Percentiles rank a stretch among this genome's conserved stretches.
These are phyloP conservation scores for Homarus americanus DNA, from an alignment of 1,140 invertebrate genomes.

Conservation along the genomic window DNA sequence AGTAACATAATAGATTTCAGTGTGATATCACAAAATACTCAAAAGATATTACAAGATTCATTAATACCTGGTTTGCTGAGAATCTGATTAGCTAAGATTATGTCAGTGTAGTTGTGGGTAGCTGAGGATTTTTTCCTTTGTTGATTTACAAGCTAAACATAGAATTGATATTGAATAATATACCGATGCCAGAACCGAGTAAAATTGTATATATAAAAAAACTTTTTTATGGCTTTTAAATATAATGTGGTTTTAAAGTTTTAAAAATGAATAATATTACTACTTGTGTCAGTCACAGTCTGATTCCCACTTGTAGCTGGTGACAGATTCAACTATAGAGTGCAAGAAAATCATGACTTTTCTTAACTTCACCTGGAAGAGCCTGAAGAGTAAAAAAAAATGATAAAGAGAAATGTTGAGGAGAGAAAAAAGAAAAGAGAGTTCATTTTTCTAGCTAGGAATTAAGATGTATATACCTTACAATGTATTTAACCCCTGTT, in stretches of 20 bases:
- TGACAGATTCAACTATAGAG: background rate
- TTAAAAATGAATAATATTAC: background rate
- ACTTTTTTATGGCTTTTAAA: too few relatives aligned
- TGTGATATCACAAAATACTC: background rate
- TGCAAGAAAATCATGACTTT: too few relatives aligned
- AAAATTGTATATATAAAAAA: too few relatives aligned
- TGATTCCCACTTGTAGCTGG: background rate
- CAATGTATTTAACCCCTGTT: background rate
- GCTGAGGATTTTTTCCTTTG: background rate
- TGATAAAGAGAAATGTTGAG: too few relatives aligned
- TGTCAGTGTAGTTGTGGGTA: background rate
- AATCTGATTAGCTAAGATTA: background rate
- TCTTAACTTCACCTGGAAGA: too few relatives aligned
- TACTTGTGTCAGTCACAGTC: background rate
- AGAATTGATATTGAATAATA: background rate
- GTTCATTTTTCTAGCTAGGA: background rate
- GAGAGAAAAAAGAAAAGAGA: too few relatives aligned
- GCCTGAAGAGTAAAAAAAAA: too few relatives aligned
- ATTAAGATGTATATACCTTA: background rate
- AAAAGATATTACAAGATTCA: background rate
- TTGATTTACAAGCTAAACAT: too few relatives aligned
- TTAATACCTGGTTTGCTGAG: background rate
- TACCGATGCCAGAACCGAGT: background rate
- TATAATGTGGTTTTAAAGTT: background rate
- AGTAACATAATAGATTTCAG: background rate